These are phyloP conservation scores for Acronicta aceris DNA, from an alignment of 2,888 invertebrate species.

Conservation along the genomic window DNA sequence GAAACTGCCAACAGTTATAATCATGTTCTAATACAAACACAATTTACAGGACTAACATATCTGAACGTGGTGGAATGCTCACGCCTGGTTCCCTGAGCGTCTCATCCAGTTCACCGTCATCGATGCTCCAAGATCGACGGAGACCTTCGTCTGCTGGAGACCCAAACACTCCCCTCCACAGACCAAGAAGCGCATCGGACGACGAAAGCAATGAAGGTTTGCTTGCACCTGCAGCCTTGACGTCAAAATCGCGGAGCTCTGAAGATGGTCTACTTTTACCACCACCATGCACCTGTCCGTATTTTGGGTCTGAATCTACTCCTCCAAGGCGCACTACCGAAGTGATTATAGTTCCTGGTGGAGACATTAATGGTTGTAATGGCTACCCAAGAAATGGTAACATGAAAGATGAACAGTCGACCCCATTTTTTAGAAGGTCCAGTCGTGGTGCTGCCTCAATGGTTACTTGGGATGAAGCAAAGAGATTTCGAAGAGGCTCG, in stretches of 20 bases:
- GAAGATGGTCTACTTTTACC: conserved; percentile 90
- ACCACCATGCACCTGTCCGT: conserved; percentile 94
- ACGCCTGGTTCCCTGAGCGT: conserved; percentile 84
- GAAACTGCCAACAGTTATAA: conserved; percentile 18
- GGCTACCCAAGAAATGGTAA: conserved; percentile 78
- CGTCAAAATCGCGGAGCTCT: conserved; percentile 82
- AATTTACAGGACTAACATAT: conserved; percentile 77
- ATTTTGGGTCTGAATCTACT: conserved; percentile 92
- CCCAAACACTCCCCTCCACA: conserved; percentile 73
- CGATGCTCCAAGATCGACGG: conserved; percentile 82
- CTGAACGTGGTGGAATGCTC: conserved; percentile 82
- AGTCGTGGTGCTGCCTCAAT: conserved; percentile 93
- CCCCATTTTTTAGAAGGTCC: conserved; percentile 85
- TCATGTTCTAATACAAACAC: conserved; percentile 12
- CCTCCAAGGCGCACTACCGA: conserved; percentile 85
- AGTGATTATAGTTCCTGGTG: conserved; percentile 87
- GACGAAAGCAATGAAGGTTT: conserved; percentile 82
- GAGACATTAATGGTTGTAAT: conserved; percentile 83
- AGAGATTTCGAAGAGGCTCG: conserved; percentile 91
- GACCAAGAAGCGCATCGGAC: conserved; percentile 83
- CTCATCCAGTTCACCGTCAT: conserved; percentile 85
- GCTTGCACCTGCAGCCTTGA: conserved; percentile 76
- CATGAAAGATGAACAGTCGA: conserved; percentile 79
- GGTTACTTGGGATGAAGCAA: conserved; percentile 93
- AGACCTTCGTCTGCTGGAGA: conserved; percentile 80